Percentiles rank a stretch among this genome's conserved stretches.
These are phyloP conservation scores for Microctonus aethiopoides DNA, from an alignment of 2,888 invertebrate genomes.

Conservation along the genomic window DNA sequence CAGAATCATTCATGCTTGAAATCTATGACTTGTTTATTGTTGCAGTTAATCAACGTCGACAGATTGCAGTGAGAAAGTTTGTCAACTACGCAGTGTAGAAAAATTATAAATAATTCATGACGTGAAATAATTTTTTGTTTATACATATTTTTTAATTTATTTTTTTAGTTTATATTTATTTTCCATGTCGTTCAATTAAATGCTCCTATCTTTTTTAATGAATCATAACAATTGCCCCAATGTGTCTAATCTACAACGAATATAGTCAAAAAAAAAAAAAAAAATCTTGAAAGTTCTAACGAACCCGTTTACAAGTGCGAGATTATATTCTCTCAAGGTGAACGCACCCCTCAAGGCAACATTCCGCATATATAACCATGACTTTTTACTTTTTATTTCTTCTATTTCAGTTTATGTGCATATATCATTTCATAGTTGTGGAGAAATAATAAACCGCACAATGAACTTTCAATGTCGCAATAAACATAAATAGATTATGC, in stretches of 20 bases:
- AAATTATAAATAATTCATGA: not conserved
- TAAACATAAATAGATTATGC: not conserved
- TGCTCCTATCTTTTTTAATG: not conserved
- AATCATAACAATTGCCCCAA: slow-evolving; percentile 5
- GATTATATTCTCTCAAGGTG: slow-evolving; percentile 24
- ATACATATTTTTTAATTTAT: too few relatives aligned
- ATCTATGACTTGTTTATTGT: not conserved
- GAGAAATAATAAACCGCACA: not conserved
- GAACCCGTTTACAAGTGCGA: slow-evolving; percentile 27
- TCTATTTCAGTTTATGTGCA: not conserved
- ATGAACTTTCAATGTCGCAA: not conserved
- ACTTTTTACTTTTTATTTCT: not conserved
- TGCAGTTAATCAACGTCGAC: not conserved
- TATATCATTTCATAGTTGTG: not conserved
- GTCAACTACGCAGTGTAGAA: not conserved
- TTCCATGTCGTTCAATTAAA: not conserved
- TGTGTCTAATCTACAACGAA: not conserved
- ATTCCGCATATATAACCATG: slow-evolving; percentile 6
- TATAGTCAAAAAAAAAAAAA: not conserved
- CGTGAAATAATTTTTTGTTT: too few relatives aligned
- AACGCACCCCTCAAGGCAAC: slow-evolving; percentile 29
- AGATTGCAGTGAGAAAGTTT: not conserved
- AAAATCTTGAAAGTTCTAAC: slow-evolving; percentile 26
- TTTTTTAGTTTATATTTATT: too few relatives aligned
- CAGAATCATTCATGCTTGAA: not conserved